phyloP scores from a whole-genome alignment of 1,140 invertebrate species.

The Gryon sp. region DNA sequence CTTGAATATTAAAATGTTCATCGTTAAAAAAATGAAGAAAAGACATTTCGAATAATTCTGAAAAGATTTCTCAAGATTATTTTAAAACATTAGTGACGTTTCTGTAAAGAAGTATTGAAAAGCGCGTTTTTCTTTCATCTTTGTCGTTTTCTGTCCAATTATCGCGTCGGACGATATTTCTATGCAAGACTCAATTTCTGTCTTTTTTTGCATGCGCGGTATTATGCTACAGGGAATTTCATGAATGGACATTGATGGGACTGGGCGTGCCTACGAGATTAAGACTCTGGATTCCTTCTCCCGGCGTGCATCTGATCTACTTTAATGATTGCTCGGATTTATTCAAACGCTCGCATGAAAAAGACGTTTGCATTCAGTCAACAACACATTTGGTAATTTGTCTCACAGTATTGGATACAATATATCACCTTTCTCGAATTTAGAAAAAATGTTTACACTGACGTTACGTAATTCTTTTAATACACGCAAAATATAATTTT shows the following conservation, averaged over 20 bases:
- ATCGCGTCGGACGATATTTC: conserved; percentile 46
- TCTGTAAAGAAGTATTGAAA: conserved; percentile 7
- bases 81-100: conserved; percentile 16
- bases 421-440: no score
- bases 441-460: no score
- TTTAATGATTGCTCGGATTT: conserved; percentile 55
- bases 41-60: conserved; percentile 2
- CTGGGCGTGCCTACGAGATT: conserved; percentile 54
- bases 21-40: no score
- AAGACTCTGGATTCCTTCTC: conserved; percentile 40
- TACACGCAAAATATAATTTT: no score
- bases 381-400: conserved; percentile 32
- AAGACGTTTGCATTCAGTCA: conserved; percentile 25
- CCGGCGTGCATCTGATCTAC: conserved; percentile 34
- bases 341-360: conserved; percentile 29
- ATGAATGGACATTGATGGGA: conserved; percentile 57
- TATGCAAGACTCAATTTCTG: conserved; percentile 35
- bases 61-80: conserved; percentile 32
- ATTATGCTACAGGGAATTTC: conserved; percentile 56
- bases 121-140: conserved; percentile 27
- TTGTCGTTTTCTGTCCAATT: conserved; percentile 54
- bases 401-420: background rate
- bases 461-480: no score
- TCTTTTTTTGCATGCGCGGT: conserved; percentile 33
- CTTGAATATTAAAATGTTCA: no score